Evolutionary conservation across 2,113 vertebrate species (phyloP).

Genomic region (Leptodactylus fuscus): DNA sequence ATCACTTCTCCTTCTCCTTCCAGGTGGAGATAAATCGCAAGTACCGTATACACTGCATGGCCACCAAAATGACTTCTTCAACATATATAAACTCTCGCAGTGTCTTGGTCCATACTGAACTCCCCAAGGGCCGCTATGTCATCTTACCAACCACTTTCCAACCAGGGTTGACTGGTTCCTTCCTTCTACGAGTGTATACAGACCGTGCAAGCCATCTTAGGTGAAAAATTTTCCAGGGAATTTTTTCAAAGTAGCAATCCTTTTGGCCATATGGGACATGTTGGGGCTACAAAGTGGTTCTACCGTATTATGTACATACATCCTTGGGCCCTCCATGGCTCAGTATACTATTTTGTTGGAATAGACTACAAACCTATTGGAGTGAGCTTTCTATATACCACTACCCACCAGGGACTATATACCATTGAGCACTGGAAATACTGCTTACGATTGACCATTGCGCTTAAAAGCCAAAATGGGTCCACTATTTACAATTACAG

Average conservation of each 20-base stretch:
- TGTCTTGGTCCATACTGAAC: slow-evolving; percentile 71
- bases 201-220: slow-evolving; percentile 71
- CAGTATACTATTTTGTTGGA: no score
- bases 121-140: slow-evolving; percentile 73
- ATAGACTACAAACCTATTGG: no score
- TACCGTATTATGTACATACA: no score
- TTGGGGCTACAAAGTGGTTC: no score
- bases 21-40: slow-evolving; percentile 81
- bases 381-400: no score
- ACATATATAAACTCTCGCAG: slow-evolving; percentile 83
- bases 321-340: no score
- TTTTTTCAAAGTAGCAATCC: neutral
- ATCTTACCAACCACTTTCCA: slow-evolving; percentile 81
- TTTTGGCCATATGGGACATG: no score
- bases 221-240: neutral
- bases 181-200: slow-evolving; percentile 78
- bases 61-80: slow-evolving; percentile 77
- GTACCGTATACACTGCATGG: slow-evolving; percentile 75
- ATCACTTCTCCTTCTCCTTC: neutral
- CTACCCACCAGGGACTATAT: no score
- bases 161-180: slow-evolving; percentile 71
- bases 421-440: no score
- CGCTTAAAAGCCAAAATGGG: no score
- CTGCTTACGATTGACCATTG: no score
- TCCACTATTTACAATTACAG: no score